Evolutionary conservation across 2,888 invertebrate genomes (phyloP), one percentile per base, ranked within the genome.

Genomic region (Dromius quadrimaculatus): DNA sequence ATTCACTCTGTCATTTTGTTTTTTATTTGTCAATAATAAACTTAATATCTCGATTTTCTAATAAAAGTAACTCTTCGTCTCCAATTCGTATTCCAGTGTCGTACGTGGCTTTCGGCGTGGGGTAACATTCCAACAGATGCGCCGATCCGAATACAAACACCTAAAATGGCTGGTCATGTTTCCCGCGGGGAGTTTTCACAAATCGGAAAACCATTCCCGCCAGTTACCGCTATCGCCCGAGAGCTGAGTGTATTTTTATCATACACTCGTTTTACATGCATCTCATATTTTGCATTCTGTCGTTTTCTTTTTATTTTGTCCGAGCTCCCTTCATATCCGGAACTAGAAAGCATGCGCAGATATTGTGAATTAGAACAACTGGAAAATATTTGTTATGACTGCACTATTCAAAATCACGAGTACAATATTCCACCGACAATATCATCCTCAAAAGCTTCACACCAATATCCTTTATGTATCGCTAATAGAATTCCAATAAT

Each of bases 181-280:
- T 65, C 64, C 66, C 66, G 50, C 8, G 38, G 66, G 66, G 59
- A 43, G 38, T 36, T 68, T 68, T 68, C 68, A 59, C 68, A 68
- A 68, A 68, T 68, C 68, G 68, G 68, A 68, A 68, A 68, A 68
- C 68, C 68, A 68, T 68, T 68, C 34, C 59, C 41, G 45, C 41
- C 68, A 41, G 68, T 68, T 68, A 68, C 59, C 68, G 59, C 34
- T 59, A 64, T 59, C 68, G 45, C 57, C 64, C 57, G 41, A 22
- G 23, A 41, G 68, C 68, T 66, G 59, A 59, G 43, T 68, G 68
- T 57, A 68, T 68, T 68, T 68, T 68, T 68, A 68, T 68, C 68
- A 68, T 68, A 41, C 68, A 32, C 59, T 59, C 68, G 68, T 43
- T 59, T 45, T 41, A 68, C 45, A 68, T 68, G 59, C 68, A 68